phyloP scores from a whole-genome alignment of 2,113 vertebrate genomes.

The Periophthalmodon schlosseri region DNA sequence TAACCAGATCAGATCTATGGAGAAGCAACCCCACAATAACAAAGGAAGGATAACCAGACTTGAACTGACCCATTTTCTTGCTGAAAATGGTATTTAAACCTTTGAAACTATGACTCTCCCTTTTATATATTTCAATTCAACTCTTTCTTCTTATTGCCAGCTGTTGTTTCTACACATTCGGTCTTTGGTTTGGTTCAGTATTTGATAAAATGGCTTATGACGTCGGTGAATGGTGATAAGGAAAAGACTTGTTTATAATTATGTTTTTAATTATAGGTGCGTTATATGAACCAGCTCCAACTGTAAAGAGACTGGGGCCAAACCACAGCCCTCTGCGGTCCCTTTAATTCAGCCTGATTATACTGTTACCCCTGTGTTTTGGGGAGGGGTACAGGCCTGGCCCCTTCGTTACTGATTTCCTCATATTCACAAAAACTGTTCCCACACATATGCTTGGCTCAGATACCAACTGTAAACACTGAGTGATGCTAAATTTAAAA shows the following conservation, averaged over 20 bases:
- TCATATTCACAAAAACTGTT: conserved; percentile 2
- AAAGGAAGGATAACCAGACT: no score
- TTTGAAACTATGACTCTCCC: no score
- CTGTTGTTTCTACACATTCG: conserved; percentile 20
- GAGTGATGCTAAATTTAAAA: conserved; percentile 32
- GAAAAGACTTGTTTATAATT: conserved; percentile 55
- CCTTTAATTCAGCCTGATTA: conserved; percentile 46
- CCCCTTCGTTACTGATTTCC: neutral
- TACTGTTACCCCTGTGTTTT: conserved; percentile 13
- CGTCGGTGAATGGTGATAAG: conserved; percentile 30
- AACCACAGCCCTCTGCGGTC: conserved; percentile 26
- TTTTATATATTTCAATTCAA: no score
- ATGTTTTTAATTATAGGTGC: conserved; percentile 54
- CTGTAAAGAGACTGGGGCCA: conserved; percentile 31
- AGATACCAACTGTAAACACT: conserved; percentile 57
- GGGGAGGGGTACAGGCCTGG: conserved; percentile 1
- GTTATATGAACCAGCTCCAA: conserved; percentile 26
- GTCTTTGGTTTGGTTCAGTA: conserved; percentile 5
- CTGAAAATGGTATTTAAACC: no score
- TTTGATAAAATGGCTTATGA: conserved; percentile 5
- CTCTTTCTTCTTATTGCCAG: no score
- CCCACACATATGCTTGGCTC: conserved; percentile 9
- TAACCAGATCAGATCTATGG: no score
- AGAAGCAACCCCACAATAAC: no score
- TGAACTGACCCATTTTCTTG: no score